Percentiles rank a stretch among this genome's conserved stretches.
Evolutionary conservation across 2,113 vertebrate species (phyloP).

Genomic region (Microcebus tavaratra): DNA sequence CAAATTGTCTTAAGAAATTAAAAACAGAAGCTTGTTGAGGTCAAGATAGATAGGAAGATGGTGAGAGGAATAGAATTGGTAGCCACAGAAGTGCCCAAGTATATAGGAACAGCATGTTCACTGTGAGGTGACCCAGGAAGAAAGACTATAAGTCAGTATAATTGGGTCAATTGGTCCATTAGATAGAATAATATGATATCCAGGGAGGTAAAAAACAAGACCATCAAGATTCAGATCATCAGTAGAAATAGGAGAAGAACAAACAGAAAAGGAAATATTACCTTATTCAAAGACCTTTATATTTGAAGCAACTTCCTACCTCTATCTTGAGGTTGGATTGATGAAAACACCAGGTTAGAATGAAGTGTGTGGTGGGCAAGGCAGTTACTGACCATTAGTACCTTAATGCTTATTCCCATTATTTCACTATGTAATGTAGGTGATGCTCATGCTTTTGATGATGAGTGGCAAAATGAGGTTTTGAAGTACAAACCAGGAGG

Average conservation of each 20-base stretch:
- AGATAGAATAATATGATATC: neutral
- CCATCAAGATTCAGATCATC: neutral
- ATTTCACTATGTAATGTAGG: conserved; percentile 78
- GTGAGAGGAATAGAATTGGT: neutral
- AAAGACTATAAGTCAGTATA: neutral
- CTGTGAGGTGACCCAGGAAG: neutral
- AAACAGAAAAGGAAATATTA: neutral
- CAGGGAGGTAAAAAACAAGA: neutral
- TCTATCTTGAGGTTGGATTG: neutral
- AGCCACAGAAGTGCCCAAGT: neutral
- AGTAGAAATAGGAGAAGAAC: neutral
- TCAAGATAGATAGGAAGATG: neutral
- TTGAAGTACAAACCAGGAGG: conserved; percentile 84
- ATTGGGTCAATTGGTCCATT: neutral
- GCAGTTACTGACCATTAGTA: neutral
- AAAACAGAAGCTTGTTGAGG: neutral
- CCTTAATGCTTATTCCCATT: neutral
- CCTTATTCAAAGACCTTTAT: neutral
- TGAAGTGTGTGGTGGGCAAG: neutral
- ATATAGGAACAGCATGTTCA: neutral
- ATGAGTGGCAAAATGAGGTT: conserved; percentile 93
- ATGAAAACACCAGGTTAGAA: neutral
- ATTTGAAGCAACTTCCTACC: neutral
- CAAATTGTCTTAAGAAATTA: neutral
- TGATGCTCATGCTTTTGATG: conserved; percentile 91